Evolutionary conservation across 2,888 invertebrate species (phyloP), one percentile per base, ranked within the genome.

Genomic region (Lycophotia porphyrea): DNA sequence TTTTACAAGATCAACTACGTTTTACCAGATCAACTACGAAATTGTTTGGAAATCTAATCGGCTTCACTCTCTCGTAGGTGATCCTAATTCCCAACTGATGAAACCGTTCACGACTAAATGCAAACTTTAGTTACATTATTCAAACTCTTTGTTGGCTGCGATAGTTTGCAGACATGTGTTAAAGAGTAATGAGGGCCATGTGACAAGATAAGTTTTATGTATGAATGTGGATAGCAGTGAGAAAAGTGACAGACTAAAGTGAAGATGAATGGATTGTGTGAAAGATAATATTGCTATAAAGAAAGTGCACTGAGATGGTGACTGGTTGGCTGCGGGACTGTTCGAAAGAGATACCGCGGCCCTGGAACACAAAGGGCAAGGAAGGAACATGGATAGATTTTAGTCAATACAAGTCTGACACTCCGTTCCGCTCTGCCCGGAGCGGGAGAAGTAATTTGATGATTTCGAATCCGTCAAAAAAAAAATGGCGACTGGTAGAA

Each of bases 201-300:
- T 61, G 74, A 61, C 27, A 36, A 31, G n/a, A 21, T 21, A 63
- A 39, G 31, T 74, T 44, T 47, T 61, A 44, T 61, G 42, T 34
- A 63, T 76, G 24, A 55, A 75, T 63, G 24, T 63, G 11, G 15
- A 15, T 13, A 11, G 8, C 0, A 15, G n/a, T 27, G 36, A 81
- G 39, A 49, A 52, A 80, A 61, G 2, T 18, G 52, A 21, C 11
- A 44, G n/a, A 44, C 15, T 7, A n/a, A 74, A 63, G n/a, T 44
- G 49, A 63, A 77, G 44, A 81, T 72, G 5, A 73, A 80, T 81
- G 11, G 21, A n/a, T 18, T 44, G 8, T 36, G 13, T 44, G 44
- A 44, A 61, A 81, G n/a, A 61, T 80, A 47, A 80, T n/a, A 36
- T 39, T 39, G 4, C 5, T 80, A 18, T 21, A 4, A 34, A 49